A percentile compares a stretch with the other conserved stretches of the same genome.
Evolutionary conservation across 2,113 vertebrate species (phyloP).

Genomic region (Dermatemys mawii): DNA sequence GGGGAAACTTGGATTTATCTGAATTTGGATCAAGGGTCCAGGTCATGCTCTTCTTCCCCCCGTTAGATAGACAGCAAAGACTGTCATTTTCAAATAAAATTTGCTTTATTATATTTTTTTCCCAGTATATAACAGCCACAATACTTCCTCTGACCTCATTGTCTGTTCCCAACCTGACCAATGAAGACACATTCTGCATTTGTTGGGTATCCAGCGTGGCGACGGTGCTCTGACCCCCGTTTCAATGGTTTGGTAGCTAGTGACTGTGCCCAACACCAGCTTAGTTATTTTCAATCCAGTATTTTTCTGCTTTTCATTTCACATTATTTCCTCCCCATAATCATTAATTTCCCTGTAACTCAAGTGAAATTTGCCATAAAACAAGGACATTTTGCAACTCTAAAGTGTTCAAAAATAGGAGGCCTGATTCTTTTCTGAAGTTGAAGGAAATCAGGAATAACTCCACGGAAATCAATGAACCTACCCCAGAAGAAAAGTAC

Average conservation of each 20-base stretch:
- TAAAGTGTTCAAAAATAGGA: fast-evolving
- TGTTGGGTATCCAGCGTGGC: fast-evolving
- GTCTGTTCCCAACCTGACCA: background rate
- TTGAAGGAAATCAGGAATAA: background rate
- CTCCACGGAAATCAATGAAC: fast-evolving
- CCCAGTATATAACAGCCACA: background rate
- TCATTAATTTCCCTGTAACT: fast-evolving
- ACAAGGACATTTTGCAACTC: background rate
- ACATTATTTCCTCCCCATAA: background rate
- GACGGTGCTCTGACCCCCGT: background rate
- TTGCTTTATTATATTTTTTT: background rate
- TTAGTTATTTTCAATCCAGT: background rate
- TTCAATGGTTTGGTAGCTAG: fast-evolving
- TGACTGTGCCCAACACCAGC: background rate
- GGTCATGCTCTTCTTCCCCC: background rate
- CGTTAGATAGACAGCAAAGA: background rate
- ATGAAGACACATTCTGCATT: fast-evolving
- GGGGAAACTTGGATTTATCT: background rate
- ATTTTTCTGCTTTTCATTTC: background rate
- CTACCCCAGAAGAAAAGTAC: fast-evolving
- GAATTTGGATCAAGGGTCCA: background rate
- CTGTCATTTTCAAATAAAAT: background rate
- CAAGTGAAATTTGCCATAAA: fast-evolving
- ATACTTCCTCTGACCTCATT: background rate
- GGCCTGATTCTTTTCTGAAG: background rate